Percentiles rank a stretch among this genome's conserved stretches.
Evolutionary conservation across 2,888 invertebrate genomes (phyloP).

Genomic region (Brassicogethes aeneus): DNA sequence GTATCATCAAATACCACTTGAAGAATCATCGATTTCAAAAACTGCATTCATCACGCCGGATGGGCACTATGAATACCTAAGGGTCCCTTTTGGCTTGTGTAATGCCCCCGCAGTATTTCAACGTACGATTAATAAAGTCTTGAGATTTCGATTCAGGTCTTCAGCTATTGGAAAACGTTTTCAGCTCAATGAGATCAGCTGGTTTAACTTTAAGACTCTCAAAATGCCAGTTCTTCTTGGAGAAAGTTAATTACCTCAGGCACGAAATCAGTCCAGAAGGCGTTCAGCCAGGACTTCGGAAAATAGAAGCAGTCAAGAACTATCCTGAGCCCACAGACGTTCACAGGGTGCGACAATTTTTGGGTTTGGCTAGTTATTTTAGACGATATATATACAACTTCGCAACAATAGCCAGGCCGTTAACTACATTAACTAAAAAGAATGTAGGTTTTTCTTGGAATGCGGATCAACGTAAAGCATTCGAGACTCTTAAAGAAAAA

Average conservation of each 20-base stretch:
- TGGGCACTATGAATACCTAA: conserved; percentile 26
- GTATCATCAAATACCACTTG: conserved; percentile 27
- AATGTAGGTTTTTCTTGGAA: conserved; percentile 6
- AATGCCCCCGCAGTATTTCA: conserved; percentile 24
- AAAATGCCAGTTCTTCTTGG: too few relatives aligned
- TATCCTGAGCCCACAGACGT: conserved; percentile 22
- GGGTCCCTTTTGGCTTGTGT: conserved; percentile 29
- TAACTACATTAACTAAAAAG: conserved; percentile 19
- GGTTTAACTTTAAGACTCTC: conserved; percentile 13
- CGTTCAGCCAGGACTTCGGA: conserved; percentile 10
- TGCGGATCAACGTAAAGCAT: too few relatives aligned
- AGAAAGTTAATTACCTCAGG: conserved; percentile 13
- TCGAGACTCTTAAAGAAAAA: conserved; percentile 2
- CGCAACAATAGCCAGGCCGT: conserved; percentile 18
- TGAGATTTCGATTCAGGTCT: too few relatives aligned
- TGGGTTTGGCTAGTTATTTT: conserved; percentile 21
- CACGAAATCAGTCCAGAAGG: conserved; percentile 10
- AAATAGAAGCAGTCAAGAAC: conserved; percentile 21
- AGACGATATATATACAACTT: conserved; percentile 21
- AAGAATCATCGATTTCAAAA: conserved; percentile 20
- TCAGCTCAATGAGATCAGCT: conserved; percentile 14
- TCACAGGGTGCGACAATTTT: conserved; percentile 17
- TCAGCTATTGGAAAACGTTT: conserved; percentile 6
- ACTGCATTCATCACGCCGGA: conserved; percentile 30
- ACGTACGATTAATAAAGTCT: conserved; percentile 11